These are phyloP conservation scores for Lepidocyrtinus sp. DNA, from an alignment of 2,888 invertebrate species.

Conservation along the genomic window DNA sequence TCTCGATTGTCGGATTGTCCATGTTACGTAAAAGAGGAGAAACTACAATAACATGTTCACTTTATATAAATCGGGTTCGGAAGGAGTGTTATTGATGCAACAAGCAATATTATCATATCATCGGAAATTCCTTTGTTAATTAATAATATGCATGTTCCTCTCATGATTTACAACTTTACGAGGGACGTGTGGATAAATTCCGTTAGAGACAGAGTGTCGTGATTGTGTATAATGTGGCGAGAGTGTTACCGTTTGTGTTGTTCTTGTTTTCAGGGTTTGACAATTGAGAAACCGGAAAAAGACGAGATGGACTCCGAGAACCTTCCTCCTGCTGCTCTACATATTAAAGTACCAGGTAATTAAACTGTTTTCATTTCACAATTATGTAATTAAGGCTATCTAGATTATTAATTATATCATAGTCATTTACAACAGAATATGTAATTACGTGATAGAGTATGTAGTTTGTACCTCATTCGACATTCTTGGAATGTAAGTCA, in stretches of 20 bases:
- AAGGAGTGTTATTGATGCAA: too few species aligned
- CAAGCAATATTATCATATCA: too few species aligned
- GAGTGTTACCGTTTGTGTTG: slow-evolving; percentile 51
- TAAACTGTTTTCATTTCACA: too few species aligned
- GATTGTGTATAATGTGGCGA: slow-evolving; percentile 46
- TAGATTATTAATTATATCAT: background rate
- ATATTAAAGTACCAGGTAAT: slow-evolving; percentile 61
- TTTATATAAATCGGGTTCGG: too few species aligned
- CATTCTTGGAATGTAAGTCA: background rate
- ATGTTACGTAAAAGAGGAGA: too few species aligned
- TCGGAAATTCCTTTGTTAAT: too few species aligned
- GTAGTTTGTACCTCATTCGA: slow-evolving; percentile 22
- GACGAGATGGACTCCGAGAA: slow-evolving; percentile 39
- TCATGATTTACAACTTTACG: too few species aligned
- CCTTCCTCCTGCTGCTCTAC: slow-evolving; percentile 41
- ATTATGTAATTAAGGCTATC: background rate
- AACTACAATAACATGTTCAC: too few species aligned
- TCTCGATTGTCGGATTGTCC: too few species aligned
- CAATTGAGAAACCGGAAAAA: slow-evolving; percentile 52
- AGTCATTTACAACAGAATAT: background rate
- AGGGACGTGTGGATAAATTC: too few species aligned
- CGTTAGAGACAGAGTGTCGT: too few species aligned
- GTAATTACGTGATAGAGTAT: background rate
- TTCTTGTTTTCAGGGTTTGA: slow-evolving; percentile 64
- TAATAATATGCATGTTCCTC: too few species aligned